phyloP scores from a whole-genome alignment of 2,888 invertebrate genomes.

The Halictus quadricinctus region DNA sequence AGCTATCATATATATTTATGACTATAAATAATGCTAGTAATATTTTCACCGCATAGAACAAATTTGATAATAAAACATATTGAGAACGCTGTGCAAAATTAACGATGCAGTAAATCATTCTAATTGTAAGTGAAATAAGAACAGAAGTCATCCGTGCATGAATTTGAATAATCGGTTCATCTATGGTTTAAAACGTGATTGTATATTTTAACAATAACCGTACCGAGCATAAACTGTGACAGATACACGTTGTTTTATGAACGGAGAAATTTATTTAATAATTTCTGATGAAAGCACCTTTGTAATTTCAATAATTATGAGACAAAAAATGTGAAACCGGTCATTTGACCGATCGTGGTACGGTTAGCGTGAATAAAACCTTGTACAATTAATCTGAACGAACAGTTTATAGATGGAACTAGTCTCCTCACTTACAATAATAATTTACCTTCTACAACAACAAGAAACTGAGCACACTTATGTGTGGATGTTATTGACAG shows the following conservation, averaged over 20 bases:
- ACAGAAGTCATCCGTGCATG: background rate
- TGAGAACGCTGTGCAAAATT: background rate
- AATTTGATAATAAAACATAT: background rate
- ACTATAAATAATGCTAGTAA: background rate
- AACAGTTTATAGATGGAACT: background rate
- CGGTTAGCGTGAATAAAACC: background rate
- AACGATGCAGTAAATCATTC: background rate
- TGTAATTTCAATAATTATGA: too few species aligned
- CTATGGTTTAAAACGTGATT: background rate
- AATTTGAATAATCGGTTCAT: background rate
- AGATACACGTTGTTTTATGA: too few species aligned
- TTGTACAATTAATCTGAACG: background rate
- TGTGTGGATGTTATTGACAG: background rate
- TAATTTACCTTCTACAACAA: background rate
- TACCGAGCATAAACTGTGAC: background rate
- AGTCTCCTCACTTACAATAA: background rate
- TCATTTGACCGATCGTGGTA: background rate
- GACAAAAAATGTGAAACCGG: background rate
- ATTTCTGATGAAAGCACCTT: background rate
- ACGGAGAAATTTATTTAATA: too few species aligned
- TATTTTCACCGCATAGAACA: background rate
- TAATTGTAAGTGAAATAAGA: background rate
- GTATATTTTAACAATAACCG: background rate
- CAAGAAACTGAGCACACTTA: background rate
- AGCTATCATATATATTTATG: background rate